Evolutionary conservation across 1,140 invertebrate genomes (phyloP).

Genomic region (Drosophila oshimai): DNA sequence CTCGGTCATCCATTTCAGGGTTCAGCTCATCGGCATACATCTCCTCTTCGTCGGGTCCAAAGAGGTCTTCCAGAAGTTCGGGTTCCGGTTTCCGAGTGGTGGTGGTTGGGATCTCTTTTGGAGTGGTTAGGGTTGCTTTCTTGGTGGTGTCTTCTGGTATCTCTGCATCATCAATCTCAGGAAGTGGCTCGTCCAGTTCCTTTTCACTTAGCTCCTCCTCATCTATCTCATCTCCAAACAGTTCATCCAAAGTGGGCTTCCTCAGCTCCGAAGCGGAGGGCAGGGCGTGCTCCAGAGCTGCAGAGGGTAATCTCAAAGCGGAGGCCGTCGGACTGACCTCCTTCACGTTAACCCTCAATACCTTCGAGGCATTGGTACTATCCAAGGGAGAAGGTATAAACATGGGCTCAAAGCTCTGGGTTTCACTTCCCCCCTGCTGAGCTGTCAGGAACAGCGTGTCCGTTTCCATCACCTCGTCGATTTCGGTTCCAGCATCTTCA

Average conservation of each 20-base stretch:
- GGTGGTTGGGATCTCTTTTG: not conserved
- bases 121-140: not conserved
- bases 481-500: slow-evolving; percentile 83
- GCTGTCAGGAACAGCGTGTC: slow-evolving; percentile 75
- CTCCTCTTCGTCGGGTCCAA: slow-evolving; percentile 44
- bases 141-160: not conserved
- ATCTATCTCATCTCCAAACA: slow-evolving; percentile 22
- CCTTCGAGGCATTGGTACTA: slow-evolving; percentile 83
- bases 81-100: not conserved
- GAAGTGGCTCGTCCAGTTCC: not conserved
- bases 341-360: slow-evolving; percentile 77
- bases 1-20: slow-evolving; percentile 83
- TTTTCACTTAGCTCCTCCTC: slow-evolving; percentile 17
- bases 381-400: slow-evolving; percentile 88
- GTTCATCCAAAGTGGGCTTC: slow-evolving; percentile 75
- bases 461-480: slow-evolving; percentile 83
- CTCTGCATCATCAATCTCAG: not conserved
- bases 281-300: slow-evolving; percentile 49
- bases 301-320: slow-evolving; percentile 48
- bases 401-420: slow-evolving; percentile 88
- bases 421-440: slow-evolving; percentile 82
- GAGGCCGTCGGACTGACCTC: slow-evolving; percentile 18
- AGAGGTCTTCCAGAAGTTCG: slow-evolving; percentile 24
- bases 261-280: slow-evolving; percentile 46
- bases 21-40: slow-evolving; percentile 56